These are phyloP conservation scores for Caenorhabditis japonica DNA, from an alignment of 2,888 invertebrate species.

Conservation along the genomic window DNA sequence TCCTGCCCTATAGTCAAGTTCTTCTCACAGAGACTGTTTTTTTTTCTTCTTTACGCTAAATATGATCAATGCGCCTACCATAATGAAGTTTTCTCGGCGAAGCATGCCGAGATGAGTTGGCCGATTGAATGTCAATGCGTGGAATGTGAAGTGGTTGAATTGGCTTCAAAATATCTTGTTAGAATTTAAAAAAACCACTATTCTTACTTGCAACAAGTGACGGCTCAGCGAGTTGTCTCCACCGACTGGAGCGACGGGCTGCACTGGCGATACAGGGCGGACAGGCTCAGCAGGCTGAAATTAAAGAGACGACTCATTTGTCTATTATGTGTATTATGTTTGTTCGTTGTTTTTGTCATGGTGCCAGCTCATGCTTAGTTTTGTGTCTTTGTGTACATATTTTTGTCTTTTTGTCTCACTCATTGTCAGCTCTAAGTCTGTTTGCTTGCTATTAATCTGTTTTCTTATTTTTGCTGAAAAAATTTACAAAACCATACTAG, in stretches of 20 bases:
- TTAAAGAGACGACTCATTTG: too few relatives aligned
- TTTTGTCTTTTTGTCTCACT: too few relatives aligned
- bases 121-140: conserved; percentile 64
- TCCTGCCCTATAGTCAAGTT: too few relatives aligned
- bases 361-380: too few relatives aligned
- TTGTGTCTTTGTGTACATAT: too few relatives aligned
- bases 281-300: conserved; percentile 74
- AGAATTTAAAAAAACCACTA: neutral
- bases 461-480: too few relatives aligned
- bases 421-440: too few relatives aligned
- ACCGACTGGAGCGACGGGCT: conserved; percentile 65
- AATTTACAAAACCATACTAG: too few relatives aligned
- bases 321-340: too few relatives aligned
- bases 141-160: conserved; percentile 71
- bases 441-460: too few relatives aligned
- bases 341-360: too few relatives aligned
- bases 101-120: conserved; percentile 48
- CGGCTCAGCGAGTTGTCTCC: conserved; percentile 35
- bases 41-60: neutral
- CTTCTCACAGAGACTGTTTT: neutral
- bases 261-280: conserved; percentile 70
- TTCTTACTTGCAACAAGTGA: conserved; percentile 43
- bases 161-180: conserved; percentile 46
- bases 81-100: conserved; percentile 49
- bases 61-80: conserved; percentile 22